These are phyloP conservation scores for Pseudopodoces humilis DNA, from an alignment of 2,113 vertebrate genomes.

Conservation along the genomic window DNA sequence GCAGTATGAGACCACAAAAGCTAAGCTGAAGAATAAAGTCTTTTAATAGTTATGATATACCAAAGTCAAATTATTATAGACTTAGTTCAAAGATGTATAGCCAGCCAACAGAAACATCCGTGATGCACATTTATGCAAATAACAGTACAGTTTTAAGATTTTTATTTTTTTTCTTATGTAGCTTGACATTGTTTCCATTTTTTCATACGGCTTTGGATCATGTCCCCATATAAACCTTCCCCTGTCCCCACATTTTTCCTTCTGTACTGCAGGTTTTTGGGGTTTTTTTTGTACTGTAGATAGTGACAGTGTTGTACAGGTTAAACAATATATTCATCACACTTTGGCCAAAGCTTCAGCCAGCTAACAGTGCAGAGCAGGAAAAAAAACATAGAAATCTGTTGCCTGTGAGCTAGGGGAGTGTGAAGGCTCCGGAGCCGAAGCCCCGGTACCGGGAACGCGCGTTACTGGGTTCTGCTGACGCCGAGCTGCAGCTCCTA, in stretches of 20 bases:
- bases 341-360: not conserved
- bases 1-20: not conserved
- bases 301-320: not conserved
- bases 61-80: not conserved
- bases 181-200: not conserved
- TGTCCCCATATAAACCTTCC: not conserved
- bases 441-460: not conserved
- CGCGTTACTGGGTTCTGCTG: not conserved
- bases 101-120: not conserved
- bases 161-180: not conserved
- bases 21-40: not conserved
- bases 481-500: not conserved
- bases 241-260: not conserved
- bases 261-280: not conserved
- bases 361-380: not conserved
- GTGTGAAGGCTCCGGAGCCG: not conserved
- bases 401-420: not conserved
- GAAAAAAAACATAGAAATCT: no score
- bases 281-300: not conserved
- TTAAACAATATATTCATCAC: not conserved
- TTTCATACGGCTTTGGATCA: not conserved
- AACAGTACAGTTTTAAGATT: not conserved
- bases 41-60: not conserved
- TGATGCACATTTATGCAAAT: not conserved
- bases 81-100: not conserved